Evolutionary conservation across 2,888 invertebrate species (phyloP), one percentile per base, ranked within the genome.

Genomic region (Agrotis clavis): DNA sequence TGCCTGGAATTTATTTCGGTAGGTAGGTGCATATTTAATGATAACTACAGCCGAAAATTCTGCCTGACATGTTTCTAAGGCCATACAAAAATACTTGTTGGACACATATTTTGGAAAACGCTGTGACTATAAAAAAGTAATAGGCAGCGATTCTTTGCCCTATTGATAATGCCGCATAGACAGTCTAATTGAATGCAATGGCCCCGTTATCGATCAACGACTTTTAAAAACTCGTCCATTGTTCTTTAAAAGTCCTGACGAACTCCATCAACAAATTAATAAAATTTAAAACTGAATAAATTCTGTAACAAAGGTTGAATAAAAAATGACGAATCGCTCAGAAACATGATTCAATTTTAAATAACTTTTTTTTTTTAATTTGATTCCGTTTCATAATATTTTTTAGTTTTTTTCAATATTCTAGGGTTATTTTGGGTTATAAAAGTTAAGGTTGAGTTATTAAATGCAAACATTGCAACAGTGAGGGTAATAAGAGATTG

Each of bases 401-500:
- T 65, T 62, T 54, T 68, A 60, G 21, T 1, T 35, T 65, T 81
- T 67, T 67, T 61, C 50, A 64, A 67, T 61, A 41, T 9, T 66
- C 62, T 35, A 21, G 45, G 61, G 35, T 71, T 62, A 25, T 62
- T 74, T 50, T 11, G n/a, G 30, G 56, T 72, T 59, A 50, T 81
- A 77, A 81, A 81, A 66, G 13, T 64, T 66, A 81, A 62, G 50
- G 67, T 67, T 62, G 45, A 35, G 63, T 56, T 79, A 81, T 77
- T 72, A 71, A 81, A 80, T 82, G 78, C 82, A 82, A 80, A 80
- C 77, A 72, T 73, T 77, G 67, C 67, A 67, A 66, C 56, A 71
- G 66, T 71, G 65, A 48, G 59, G 57, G 77, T 50, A 77, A 68
- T 82, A 82, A 78, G 68, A 79, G 73, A 82, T 79, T 68, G 79